Percentiles rank a stretch among this genome's conserved stretches.
phyloP scores from a whole-genome alignment of 1,140 invertebrate genomes.

The Gonatopus flavifemur region DNA sequence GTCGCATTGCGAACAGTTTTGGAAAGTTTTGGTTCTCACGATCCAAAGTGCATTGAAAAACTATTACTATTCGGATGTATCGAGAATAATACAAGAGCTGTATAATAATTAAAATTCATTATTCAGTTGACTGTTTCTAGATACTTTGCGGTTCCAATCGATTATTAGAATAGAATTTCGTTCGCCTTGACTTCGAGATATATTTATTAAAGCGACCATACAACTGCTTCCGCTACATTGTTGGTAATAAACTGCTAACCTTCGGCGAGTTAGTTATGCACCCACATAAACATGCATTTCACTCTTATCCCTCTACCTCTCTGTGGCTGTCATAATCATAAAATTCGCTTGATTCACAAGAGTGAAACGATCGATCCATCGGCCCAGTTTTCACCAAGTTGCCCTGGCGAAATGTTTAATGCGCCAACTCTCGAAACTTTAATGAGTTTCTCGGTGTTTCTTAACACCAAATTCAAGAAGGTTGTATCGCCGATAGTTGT shows the following conservation, averaged over 20 bases:
- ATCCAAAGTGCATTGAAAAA: too few relatives aligned
- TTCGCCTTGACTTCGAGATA: background rate
- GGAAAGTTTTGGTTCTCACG: too few relatives aligned
- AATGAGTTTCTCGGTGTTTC: background rate
- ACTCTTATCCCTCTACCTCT: too few relatives aligned
- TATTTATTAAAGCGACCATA: constrained; percentile 3
- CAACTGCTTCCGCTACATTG: background rate
- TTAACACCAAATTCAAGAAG: too few relatives aligned
- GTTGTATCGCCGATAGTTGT: too few relatives aligned
- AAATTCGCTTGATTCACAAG: constrained; percentile 21
- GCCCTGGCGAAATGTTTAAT: constrained; percentile 17
- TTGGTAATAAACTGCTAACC: constrained; percentile 23
- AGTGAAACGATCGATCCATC: constrained; percentile 28
- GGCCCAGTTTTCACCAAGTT: constrained; percentile 22
- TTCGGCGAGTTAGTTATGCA: constrained; percentile 13
- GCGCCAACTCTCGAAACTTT: constrained; percentile 21
- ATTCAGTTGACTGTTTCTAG: too few relatives aligned
- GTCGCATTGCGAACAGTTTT: too few relatives aligned
- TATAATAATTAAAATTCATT: too few relatives aligned
- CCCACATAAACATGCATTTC: constrained; percentile 31
- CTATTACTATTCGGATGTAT: too few relatives aligned
- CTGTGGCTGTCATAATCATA: constrained; percentile 25
- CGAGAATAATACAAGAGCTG: too few relatives aligned
- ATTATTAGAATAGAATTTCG: background rate
- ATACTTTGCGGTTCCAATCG: too few relatives aligned